phyloP scores from a whole-genome alignment of 2,797 vertebrate genomes.

The Betta splendens region DNA sequence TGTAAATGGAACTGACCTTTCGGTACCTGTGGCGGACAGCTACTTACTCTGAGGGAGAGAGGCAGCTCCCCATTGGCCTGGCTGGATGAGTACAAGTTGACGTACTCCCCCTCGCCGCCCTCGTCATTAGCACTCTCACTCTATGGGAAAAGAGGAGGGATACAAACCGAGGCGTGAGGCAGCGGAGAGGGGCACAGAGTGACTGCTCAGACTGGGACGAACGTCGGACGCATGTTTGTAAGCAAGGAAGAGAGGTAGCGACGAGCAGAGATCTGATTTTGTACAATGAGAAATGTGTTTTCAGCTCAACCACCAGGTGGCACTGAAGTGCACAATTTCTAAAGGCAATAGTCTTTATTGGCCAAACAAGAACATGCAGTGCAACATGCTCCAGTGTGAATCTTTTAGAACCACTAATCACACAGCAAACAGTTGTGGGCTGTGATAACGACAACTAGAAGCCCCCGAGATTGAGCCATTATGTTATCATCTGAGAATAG shows the following conservation, averaged over 20 bases:
- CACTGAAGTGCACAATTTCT: conserved; percentile 55
- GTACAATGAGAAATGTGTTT: conserved; percentile 13
- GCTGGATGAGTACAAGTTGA: conserved; percentile 94
- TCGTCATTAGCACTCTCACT: conserved; percentile 92
- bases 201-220: conserved; percentile 42
- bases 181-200: conserved; percentile 66
- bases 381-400: conserved; percentile 63
- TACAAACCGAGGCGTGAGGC: conserved; percentile 67
- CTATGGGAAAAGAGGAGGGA: conserved; percentile 88
- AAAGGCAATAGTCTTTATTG: conserved; percentile 40
- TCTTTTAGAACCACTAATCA: conserved; percentile 59
- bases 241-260: conserved; percentile 38
- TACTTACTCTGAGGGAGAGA: conserved; percentile 93
- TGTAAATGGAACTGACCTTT: conserved; percentile 68
- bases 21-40: conserved; percentile 51
- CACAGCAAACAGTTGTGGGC: conserved; percentile 64
- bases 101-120: conserved; percentile 93
- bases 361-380: conserved; percentile 67
- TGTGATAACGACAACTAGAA: conserved; percentile 63
- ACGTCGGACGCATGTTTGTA: conserved; percentile 30
- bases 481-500: conserved; percentile 40
- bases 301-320: conserved; percentile 68
- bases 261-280: conserved; percentile 34
- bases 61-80: conserved; percentile 91
- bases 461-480: conserved; percentile 56